Evolutionary conservation across 2,888 invertebrate genomes (phyloP).

Genomic region (Hermaeophaga mercurialis): DNA sequence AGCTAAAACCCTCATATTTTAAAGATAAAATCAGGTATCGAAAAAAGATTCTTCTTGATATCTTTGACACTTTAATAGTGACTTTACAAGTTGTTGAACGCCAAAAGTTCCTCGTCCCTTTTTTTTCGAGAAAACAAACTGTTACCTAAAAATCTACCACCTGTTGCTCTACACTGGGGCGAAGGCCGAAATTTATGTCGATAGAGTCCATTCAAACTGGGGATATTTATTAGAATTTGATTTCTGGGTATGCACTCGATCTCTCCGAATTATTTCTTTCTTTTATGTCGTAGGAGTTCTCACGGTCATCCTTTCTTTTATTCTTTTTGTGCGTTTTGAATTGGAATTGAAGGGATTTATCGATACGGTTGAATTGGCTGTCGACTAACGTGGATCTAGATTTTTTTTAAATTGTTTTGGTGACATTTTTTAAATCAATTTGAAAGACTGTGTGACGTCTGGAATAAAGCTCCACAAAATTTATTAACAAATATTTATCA

Average conservation of each 20-base stretch:
- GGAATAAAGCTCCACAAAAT: too few species aligned
- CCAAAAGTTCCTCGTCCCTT: constrained; percentile 31
- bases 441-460: too few species aligned
- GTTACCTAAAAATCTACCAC: constrained; percentile 44
- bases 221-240: constrained; percentile 47
- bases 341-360: not conserved
- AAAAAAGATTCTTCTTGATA: constrained; percentile 20
- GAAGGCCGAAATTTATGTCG: constrained; percentile 40
- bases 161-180: constrained; percentile 38
- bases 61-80: constrained; percentile 31
- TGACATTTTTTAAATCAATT: too few species aligned
- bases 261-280: constrained; percentile 26
- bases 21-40: constrained; percentile 10
- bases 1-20: too few species aligned
- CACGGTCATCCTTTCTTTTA: constrained; percentile 35
- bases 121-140: constrained; percentile 30
- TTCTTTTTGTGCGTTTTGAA: constrained; percentile 1
- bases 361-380: too few species aligned
- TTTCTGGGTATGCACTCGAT: constrained; percentile 36
- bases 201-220: constrained; percentile 41
- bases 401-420: too few species aligned
- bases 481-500: too few species aligned
- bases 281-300: constrained; percentile 37
- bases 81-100: constrained; percentile 39
- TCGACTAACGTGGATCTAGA: too few species aligned